Evolutionary conservation across 2,113 vertebrate genomes (phyloP).

Genomic region (Mustela nigripes): DNA sequence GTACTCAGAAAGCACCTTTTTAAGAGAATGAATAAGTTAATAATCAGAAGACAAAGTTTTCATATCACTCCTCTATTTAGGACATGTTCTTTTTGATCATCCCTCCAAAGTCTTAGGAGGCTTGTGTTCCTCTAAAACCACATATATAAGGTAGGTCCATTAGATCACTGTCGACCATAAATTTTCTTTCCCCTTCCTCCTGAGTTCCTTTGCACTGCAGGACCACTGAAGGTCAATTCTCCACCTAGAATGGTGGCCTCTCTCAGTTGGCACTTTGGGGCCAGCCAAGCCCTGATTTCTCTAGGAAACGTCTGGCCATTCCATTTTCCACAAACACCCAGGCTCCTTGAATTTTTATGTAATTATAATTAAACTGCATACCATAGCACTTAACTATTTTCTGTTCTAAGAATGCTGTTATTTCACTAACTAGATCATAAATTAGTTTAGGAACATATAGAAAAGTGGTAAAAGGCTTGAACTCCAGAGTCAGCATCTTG

Average conservation of each 20-base stretch:
- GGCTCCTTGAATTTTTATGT: background rate
- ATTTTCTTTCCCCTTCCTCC: background rate
- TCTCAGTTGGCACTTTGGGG: background rate
- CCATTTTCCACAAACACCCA: background rate
- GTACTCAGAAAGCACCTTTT: background rate
- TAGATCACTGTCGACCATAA: background rate
- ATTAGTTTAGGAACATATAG: background rate
- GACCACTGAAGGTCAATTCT: background rate
- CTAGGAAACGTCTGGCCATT: background rate
- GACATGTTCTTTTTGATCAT: background rate
- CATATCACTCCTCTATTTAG: background rate
- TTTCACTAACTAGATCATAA: background rate
- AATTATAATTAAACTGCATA: background rate
- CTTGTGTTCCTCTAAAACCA: background rate
- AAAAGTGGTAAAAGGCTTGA: background rate
- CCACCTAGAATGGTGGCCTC: background rate
- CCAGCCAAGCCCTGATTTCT: background rate
- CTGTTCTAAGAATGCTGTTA: slow-evolving; percentile 23
- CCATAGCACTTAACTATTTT: background rate
- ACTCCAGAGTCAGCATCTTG: background rate
- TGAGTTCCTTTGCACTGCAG: background rate
- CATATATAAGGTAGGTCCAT: background rate
- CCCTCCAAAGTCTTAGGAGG: background rate
- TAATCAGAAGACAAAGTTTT: slow-evolving; percentile 14
- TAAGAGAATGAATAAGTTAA: background rate